A percentile compares a stretch with the other conserved stretches of the same genome.
phyloP scores from a whole-genome alignment of 1,140 invertebrate genomes.

The Bilobella aurantiaca region DNA sequence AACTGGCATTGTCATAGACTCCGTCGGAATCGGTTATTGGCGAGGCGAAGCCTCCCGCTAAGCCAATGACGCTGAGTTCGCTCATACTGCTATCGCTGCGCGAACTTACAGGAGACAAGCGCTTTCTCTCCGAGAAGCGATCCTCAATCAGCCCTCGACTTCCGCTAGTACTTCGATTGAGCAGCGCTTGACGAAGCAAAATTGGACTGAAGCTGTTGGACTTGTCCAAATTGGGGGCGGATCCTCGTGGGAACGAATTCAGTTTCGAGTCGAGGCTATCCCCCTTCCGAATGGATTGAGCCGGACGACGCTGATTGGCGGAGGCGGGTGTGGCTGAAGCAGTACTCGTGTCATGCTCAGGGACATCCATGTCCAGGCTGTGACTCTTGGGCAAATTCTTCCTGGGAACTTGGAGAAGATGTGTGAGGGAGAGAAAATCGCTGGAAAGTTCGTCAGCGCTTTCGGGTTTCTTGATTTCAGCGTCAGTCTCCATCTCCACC shows the following conservation, averaged over 20 bases:
- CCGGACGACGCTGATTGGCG: not conserved
- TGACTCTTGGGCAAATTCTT: constrained; percentile 35
- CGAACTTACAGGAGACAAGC: constrained; percentile 54
- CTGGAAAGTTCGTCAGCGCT: constrained; percentile 9
- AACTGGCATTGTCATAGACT: constrained; percentile 63
- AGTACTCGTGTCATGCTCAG: not conserved
- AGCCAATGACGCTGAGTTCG: constrained; percentile 40
- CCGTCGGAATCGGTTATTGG: constrained; percentile 65
- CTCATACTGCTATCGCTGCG: constrained; percentile 63
- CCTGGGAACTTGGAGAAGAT: constrained; percentile 31
- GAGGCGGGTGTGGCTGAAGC: not conserved
- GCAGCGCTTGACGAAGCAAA: too few relatives aligned
- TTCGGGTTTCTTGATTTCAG: constrained; percentile 9
- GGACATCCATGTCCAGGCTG: constrained; percentile 35
- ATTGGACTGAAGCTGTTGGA: too few relatives aligned
- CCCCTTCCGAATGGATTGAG: constrained; percentile 17
- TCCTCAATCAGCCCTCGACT: constrained; percentile 28
- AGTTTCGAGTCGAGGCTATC: constrained; percentile 33
- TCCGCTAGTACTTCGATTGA: constrained; percentile 14
- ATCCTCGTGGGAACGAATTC: constrained; percentile 29
- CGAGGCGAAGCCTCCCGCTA: constrained; percentile 14
- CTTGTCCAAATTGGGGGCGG: constrained; percentile 11
- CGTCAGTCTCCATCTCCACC: constrained; percentile 24
- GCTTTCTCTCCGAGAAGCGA: constrained; percentile 17
- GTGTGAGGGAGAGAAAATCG: constrained; percentile 20